Conservation (phyloP, 2,888 invertebrate genomes). For the Acholoe squamosa region DNA sequence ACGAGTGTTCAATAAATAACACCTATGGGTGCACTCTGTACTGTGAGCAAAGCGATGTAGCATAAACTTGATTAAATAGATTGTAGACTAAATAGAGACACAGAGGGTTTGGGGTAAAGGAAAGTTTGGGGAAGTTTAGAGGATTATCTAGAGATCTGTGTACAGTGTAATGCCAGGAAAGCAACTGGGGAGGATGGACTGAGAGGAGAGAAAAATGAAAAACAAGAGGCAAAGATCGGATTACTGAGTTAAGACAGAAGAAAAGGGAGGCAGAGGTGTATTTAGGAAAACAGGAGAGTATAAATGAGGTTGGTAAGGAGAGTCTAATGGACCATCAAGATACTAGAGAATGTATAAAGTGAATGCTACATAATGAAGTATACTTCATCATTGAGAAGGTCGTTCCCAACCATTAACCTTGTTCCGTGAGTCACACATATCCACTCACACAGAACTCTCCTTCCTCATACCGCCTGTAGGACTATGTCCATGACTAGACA, state of each 20-base stretch:
- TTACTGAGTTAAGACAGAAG: neutral
- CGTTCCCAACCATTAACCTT: neutral
- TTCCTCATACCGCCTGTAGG: neutral
- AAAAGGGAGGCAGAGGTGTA: too few relatives aligned
- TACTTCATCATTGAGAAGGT: neutral
- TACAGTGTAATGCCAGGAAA: too few relatives aligned
- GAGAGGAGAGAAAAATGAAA: neutral
- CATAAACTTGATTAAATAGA: neutral
- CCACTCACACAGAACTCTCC: neutral
- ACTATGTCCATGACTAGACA: neutral
- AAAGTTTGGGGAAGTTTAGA: too few relatives aligned
- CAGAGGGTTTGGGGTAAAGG: too few relatives aligned
- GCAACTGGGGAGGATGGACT: neutral
- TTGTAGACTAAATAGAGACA: too few relatives aligned
- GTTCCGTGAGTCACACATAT: too few relatives aligned
- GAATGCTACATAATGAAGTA: neutral
- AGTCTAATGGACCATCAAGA: too few relatives aligned
- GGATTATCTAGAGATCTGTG: too few relatives aligned
- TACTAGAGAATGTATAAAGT: neutral
- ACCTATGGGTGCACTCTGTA: neutral
- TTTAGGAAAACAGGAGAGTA: too few relatives aligned
- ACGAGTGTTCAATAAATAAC: neutral
- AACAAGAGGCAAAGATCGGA: neutral
- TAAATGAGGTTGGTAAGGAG: too few relatives aligned
- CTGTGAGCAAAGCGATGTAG: neutral